Percentiles rank a stretch among this genome's conserved stretches.
These are phyloP conservation scores for Tipula vernalis DNA, from an alignment of 2,888 invertebrate species.

Conservation along the genomic window DNA sequence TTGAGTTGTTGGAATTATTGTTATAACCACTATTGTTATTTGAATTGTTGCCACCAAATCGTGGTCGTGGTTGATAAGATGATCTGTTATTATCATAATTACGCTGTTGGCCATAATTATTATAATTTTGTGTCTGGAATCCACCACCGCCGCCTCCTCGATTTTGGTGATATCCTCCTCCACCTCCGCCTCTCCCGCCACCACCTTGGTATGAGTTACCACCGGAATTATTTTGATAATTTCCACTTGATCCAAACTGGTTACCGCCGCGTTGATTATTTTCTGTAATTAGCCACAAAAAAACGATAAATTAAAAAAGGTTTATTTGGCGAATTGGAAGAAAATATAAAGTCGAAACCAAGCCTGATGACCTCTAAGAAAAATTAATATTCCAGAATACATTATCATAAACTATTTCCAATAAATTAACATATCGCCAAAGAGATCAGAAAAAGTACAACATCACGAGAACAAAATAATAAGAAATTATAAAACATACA, in stretches of 20 bases:
- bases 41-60: background rate
- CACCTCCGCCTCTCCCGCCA: conserved; percentile 13
- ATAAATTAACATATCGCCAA: background rate
- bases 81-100: background rate
- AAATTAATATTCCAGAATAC: too few relatives aligned
- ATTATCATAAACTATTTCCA: too few relatives aligned
- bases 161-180: background rate
- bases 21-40: background rate
- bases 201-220: conserved; percentile 6
- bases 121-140: background rate
- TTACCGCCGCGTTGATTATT: conserved; percentile 11
- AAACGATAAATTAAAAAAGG: background rate
- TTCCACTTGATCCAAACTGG: conserved; percentile 5
- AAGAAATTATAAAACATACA: background rate
- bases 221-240: conserved; percentile 6
- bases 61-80: background rate
- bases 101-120: background rate
- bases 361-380: too few relatives aligned
- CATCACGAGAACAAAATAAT: background rate
- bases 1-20: background rate
- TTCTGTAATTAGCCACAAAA: background rate
- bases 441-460: background rate
- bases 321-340: too few relatives aligned
- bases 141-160: background rate
- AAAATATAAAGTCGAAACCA: background rate